Base-by-base conservation (phyloP, 2,113 vertebrate species). In the Lates calcarifer region DNA sequence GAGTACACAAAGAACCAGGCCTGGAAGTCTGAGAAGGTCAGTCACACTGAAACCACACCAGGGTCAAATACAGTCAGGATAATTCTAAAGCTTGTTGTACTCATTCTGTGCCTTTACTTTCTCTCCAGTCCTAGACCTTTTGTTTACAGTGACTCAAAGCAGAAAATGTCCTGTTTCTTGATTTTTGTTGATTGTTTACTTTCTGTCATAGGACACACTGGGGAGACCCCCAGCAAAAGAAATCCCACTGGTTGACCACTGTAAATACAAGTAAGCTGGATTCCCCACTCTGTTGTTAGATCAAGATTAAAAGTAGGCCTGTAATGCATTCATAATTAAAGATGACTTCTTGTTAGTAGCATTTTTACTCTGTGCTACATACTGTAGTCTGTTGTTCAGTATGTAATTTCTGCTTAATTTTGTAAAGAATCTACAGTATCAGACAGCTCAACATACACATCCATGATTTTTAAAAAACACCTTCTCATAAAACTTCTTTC, bases 1-100 rank as follows among this genome's bases (percentile, higher is more conserved):
- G 97, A 97, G 56, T 99, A 99, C 90, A 99, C 98, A 7, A 99
- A 99, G 93, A 99, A 99, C 91, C 98, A 99, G 89, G 98, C 98
- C 90, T 99, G 98, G 98, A 99, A 97, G 89, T 99, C 98, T 81
- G 97, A 99, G 90, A 97, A 95, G 96, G 98, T 99, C 90, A 81
- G 81, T 78, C 45, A 15, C 1, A 13, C 24, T 37, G 22, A 60
- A 7, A 41, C 7, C 57, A 37, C 37, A 35, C 4, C 35, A 9
- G 15, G 15, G 12, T 18, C 53, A 37, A 33, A 64, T 3, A 14
- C 65, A 41, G 28, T 67, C 12, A 51, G 14, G 35, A 67, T 67
- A 1, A 35, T 43, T 28, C 26, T 26, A 17, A 41, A 28, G 62
- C 39, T 26, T 28, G 5, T 41, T 64, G 10, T 4, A 15, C 33